These are phyloP conservation scores for Willisornis vidua DNA, from an alignment of 2,113 vertebrate genomes.

Conservation along the genomic window DNA sequence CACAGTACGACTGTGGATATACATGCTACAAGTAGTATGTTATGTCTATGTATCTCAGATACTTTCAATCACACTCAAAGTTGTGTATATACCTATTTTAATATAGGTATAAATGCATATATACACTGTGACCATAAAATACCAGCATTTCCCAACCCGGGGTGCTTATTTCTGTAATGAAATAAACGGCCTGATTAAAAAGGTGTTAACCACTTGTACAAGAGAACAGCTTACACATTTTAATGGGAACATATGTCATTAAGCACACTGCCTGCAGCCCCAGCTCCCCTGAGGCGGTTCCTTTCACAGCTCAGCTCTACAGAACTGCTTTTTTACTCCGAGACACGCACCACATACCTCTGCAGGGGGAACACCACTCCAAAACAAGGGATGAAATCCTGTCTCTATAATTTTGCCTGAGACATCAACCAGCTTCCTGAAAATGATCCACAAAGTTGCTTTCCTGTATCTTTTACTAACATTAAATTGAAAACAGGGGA, in stretches of 20 bases:
- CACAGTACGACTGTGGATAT: not conserved
- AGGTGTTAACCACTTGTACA: constrained; percentile 22
- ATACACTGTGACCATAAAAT: not conserved
- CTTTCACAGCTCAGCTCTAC: not conserved
- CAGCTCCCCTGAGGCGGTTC: not conserved
- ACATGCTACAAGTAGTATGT: not conserved
- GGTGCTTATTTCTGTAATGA: not conserved
- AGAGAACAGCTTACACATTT: constrained; percentile 25
- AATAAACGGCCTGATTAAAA: constrained; percentile 37
- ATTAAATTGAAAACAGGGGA: not conserved
- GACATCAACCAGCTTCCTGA: not conserved
- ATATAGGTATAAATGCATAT: not conserved
- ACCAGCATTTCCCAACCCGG: not conserved
- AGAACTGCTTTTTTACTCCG: not conserved
- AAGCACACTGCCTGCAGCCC: not conserved
- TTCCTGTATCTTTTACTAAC: not conserved
- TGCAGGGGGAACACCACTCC: not conserved
- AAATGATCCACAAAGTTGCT: not conserved
- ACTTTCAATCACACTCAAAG: not conserved
- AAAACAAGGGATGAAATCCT: not conserved
- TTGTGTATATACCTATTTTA: not conserved
- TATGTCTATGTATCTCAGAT: not conserved
- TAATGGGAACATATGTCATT: constrained; percentile 31
- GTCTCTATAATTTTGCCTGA: not conserved
- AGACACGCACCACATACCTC: not conserved